Conservation (phyloP, 53 echinoderm and acorn worm genomes). For the Temnopleurus reevesii region DNA sequence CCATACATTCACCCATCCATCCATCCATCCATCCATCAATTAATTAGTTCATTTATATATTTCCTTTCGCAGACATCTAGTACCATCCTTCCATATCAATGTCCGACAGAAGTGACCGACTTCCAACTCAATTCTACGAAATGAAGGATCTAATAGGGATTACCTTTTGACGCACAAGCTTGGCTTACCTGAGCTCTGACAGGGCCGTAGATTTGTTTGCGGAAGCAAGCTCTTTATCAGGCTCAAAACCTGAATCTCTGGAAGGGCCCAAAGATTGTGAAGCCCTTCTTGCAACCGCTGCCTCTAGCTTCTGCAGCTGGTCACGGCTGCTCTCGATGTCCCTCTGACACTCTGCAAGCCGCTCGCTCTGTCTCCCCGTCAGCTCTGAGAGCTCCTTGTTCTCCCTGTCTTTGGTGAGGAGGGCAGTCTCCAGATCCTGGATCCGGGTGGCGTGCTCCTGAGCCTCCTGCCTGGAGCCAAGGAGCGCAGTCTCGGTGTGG, state of each 20-base stretch:
- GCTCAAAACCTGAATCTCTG: conserved; percentile 33
- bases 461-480: conserved; percentile 22
- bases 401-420: conserved; percentile 68
- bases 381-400: conserved; percentile 77
- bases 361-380: conserved; percentile 74
- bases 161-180: too few species aligned
- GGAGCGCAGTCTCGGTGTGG: conserved; percentile 5
- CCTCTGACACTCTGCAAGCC: conserved; percentile 70
- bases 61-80: too few species aligned
- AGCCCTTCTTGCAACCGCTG: conserved; percentile 54
- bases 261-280: neutral
- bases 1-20: too few species aligned
- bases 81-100: too few species aligned
- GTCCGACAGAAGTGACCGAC: too few species aligned
- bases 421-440: conserved; percentile 62
- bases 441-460: conserved; percentile 55
- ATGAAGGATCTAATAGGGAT: too few species aligned
- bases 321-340: conserved; percentile 78
- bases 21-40: too few species aligned
- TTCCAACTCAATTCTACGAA: too few species aligned
- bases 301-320: conserved; percentile 69
- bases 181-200: conserved; percentile 9
- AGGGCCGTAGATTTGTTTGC: neutral
- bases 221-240: neutral
- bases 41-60: too few species aligned